Conservation (phyloP, 2,888 invertebrate species). For the Ditylenchus weischeri region DNA sequence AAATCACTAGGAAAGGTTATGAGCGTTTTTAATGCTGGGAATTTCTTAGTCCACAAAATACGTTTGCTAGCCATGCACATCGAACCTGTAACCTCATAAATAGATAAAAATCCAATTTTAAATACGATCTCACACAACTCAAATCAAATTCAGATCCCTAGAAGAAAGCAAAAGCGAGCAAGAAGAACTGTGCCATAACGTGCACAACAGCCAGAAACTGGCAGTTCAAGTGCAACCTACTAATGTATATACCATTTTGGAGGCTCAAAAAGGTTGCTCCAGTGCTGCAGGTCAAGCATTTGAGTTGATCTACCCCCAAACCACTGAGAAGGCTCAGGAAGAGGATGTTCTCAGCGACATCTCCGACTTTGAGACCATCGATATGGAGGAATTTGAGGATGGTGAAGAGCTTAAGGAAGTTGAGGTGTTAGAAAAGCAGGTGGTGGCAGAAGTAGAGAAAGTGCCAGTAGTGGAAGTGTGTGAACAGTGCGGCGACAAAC, state of each 20-base stretch:
- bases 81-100: too few relatives aligned
- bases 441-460: conserved; percentile 8
- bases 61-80: too few relatives aligned
- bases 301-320: too few relatives aligned
- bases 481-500: conserved; percentile 19
- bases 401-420: conserved; percentile 6
- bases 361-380: conserved; percentile 26
- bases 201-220: neutral
- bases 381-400: conserved; percentile 25
- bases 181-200: neutral
- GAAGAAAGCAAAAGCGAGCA: too few relatives aligned
- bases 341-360: conserved; percentile 1
- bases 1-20: too few relatives aligned
- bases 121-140: too few relatives aligned
- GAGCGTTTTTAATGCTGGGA: too few relatives aligned
- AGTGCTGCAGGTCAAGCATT: too few relatives aligned
- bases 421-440: conserved; percentile 6
- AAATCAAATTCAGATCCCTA: too few relatives aligned
- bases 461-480: conserved; percentile 18
- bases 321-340: neutral
- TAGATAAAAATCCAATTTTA: too few relatives aligned
- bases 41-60: too few relatives aligned
- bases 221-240: neutral
- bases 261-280: too few relatives aligned
- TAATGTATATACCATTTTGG: conserved; percentile 1